These are phyloP conservation scores for Caenorhabditis tropicalis DNA, from an alignment of 1,140 invertebrate species.

Conservation along the genomic window DNA sequence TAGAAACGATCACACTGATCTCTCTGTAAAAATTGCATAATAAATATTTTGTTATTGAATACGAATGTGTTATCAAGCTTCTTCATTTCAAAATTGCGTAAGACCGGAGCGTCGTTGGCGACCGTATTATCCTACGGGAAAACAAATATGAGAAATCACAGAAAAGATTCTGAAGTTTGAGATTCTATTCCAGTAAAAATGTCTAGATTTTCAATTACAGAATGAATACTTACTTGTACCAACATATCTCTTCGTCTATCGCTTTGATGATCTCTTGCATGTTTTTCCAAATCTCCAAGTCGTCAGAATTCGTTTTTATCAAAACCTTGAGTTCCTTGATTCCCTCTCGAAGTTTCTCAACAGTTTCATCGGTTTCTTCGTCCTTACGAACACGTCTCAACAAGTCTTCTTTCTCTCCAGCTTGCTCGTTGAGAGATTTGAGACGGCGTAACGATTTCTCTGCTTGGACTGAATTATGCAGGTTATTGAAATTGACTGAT, in stretches of 20 bases:
- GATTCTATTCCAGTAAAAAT: too few species aligned
- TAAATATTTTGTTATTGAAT: too few species aligned
- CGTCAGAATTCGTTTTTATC: conserved; percentile 1
- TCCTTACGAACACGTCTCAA: not conserved
- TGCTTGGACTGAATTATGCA: not conserved
- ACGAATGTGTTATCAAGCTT: too few species aligned
- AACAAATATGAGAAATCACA: too few species aligned
- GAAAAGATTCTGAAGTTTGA: too few species aligned
- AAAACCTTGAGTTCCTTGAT: not conserved
- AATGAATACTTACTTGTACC: not conserved
- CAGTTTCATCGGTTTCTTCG: not conserved
- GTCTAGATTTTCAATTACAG: too few species aligned
- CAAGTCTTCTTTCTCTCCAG: not conserved
- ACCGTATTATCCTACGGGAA: too few species aligned
- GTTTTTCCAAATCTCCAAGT: not conserved
- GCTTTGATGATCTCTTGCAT: conserved; percentile 12
- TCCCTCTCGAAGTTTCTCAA: not conserved
- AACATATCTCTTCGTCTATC: conserved; percentile 27
- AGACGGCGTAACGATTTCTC: not conserved
- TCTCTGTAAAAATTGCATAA: not conserved
- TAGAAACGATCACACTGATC: conserved; percentile 1
- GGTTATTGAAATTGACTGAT: not conserved
- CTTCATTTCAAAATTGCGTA: too few species aligned
- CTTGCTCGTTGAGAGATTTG: conserved; percentile 14
- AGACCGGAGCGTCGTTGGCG: too few species aligned